Evolutionary conservation across 1,140 invertebrate genomes (phyloP), one percentile per base, ranked within the genome.

Genomic region (Drosophila malerkotliana): DNA sequence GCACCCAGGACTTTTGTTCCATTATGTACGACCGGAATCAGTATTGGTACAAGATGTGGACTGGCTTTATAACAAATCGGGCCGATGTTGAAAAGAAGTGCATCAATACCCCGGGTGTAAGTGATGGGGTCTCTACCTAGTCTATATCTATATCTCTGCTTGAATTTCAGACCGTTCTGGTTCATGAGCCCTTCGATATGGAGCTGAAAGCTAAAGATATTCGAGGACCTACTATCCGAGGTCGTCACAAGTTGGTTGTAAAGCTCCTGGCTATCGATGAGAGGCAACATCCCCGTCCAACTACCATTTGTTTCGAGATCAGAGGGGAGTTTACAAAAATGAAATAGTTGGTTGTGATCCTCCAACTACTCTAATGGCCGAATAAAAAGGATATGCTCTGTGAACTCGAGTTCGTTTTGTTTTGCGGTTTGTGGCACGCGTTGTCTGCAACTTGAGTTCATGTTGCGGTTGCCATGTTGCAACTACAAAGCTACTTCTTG

Each of bases 351-450:
- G 21, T 5, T 21, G 21, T 21, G 21, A 21, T 21, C 21, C 21
- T 3, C 3, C 14, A n/a, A 44, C 6, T 10, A 15, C 14, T 4
- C 12, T 32, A 3, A 32, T 9, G 34, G 2, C 34, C 4, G 3
- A 37, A 37, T n/a, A 37, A 37, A 34, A 34, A 37, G 34, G 34
- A 37, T 37, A 37, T n/a, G 15, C 14, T 44, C 6, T 44, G 15
- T 10, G 7, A 21, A 28, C 18, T 58, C 10, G 4, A 26, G 4
- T 59, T 48, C 57, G 57, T 54, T 63, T 56, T 63, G 53, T 49
- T 82, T 66, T 76, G 80, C 45, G 72, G 56, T 54, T 72, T 59
- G 60, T 45, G 79, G 80, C 79, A 83, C 80, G 79, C 80, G 80
- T 78, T 84, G 68, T 57, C 72, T 56, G 77, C 69, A 74, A 83